Conservation (phyloP, 2,797 vertebrate species). For the Gastrophryne carolinensis region DNA sequence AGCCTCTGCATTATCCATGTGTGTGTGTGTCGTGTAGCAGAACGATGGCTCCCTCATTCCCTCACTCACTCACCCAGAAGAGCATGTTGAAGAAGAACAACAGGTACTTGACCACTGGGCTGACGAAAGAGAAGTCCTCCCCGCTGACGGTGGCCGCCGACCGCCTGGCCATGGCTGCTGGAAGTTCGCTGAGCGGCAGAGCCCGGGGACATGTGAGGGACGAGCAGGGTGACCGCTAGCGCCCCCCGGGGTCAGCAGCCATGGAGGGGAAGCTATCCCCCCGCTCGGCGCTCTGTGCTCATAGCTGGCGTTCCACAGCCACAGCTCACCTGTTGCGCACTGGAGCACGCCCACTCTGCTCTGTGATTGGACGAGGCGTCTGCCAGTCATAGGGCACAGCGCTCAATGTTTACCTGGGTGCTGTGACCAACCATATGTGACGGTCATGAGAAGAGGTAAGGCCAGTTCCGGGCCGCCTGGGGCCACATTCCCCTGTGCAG, state of each 20-base stretch:
- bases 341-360: not conserved
- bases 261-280: not conserved
- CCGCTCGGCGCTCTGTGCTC: not conserved
- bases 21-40: too few relatives aligned
- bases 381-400: slow-evolving; percentile 26
- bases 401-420: too few relatives aligned
- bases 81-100: slow-evolving; percentile 87
- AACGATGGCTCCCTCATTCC: not conserved
- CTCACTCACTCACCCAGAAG: slow-evolving; percentile 83
- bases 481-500: too few relatives aligned
- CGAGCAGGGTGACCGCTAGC: not conserved
- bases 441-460: too few relatives aligned
- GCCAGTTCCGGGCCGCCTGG: too few relatives aligned
- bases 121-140: slow-evolving; percentile 79
- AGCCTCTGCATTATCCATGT: too few relatives aligned
- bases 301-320: not conserved
- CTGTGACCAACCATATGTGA: too few relatives aligned
- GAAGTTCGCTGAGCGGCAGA: not conserved
- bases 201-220: not conserved
- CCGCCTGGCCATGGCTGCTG: slow-evolving; percentile 64
- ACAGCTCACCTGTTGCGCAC: not conserved
- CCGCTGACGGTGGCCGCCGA: slow-evolving; percentile 41
- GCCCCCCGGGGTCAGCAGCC: not conserved
- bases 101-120: slow-evolving; percentile 82
- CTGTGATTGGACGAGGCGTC: not conserved